Evolutionary conservation across 2,888 invertebrate species (phyloP), one percentile per base, ranked within the genome.

Genomic region (Drosophila hamatofila): DNA sequence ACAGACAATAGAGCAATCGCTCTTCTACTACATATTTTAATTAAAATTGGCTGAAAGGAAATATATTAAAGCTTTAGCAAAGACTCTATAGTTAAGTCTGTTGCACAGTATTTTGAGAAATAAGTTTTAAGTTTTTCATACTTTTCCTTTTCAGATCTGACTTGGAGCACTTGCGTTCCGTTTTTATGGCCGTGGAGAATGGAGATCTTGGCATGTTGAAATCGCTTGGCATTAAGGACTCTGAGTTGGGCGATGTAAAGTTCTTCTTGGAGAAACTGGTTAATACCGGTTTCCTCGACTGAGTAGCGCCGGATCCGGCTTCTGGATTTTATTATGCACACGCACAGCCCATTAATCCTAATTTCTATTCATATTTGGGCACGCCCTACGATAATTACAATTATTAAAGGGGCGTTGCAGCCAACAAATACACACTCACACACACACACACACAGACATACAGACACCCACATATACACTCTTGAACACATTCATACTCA

Each of bases 251-350:
- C 21, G 98, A 98, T 92, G 98, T 98, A 63, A 98, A 98, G 92
- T 98, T 98, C 94, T 98, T 98, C 95, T 95, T 98, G 90, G 98
- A 98, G 94, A 98, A 98, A 93, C 95, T 98, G 90, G 97, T 98
- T 70, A 97, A 97, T 93, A 98, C 98, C 81, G 98, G 98, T 86
- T 98, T 98, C 94, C 96, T 98, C 93, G 98, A 98, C 94, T 98
- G 96, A 96, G 95, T 95, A 94, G 94, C 94, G 93, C 95, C 95
- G 94, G 95, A 95, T 94, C 95, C 95, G 92, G 95, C 95, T 95
- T 95, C 96, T 95, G 94, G 95, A 92, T 95, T 95, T 93, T 95
- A 95, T 93, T 95, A 95, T 93, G 94, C 96, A 93, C 91, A 92
- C 86, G 86, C 92, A 88, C 94, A 95, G 92, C 96, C 96, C 90